Evolutionary conservation across 1,140 invertebrate genomes (phyloP).

Genomic region (Hestina assimilis): DNA sequence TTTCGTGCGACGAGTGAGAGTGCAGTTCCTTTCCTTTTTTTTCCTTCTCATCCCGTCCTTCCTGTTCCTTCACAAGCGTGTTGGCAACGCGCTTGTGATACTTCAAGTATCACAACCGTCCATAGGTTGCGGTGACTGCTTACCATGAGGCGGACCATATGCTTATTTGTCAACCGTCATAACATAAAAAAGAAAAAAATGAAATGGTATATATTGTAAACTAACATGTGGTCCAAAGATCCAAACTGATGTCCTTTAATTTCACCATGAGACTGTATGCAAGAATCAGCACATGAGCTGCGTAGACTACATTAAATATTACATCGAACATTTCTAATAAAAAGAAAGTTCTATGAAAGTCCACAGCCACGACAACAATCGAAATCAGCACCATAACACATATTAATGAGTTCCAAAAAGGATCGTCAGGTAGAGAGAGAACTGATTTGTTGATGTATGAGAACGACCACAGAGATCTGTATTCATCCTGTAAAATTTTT

Average conservation of each 20-base stretch:
- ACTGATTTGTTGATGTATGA: conserved; percentile 29
- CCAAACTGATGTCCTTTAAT: conserved; percentile 22
- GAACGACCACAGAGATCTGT: conserved; percentile 34
- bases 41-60: no score
- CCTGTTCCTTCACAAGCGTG: no score
- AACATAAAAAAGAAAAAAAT: no score
- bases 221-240: conserved; percentile 31
- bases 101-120: no score
- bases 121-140: no score
- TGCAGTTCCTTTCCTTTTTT: no score
- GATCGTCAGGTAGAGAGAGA: conserved; percentile 39
- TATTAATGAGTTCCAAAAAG: conserved; percentile 47
- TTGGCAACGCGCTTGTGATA: no score
- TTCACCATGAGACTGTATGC: conserved; percentile 26
- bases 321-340: conserved; percentile 25
- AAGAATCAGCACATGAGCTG: conserved; percentile 35
- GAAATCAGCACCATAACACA: conserved; percentile 33
- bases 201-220: background rate
- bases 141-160: no score
- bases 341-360: conserved; percentile 3
- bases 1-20: no score
- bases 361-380: conserved; percentile 29
- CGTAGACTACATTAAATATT: conserved; percentile 42
- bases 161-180: no score
- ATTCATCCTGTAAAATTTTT: conserved; percentile 42